These are phyloP conservation scores for Sisor rabdophorus DNA, from an alignment of 2,113 vertebrate species.

Conservation along the genomic window DNA sequence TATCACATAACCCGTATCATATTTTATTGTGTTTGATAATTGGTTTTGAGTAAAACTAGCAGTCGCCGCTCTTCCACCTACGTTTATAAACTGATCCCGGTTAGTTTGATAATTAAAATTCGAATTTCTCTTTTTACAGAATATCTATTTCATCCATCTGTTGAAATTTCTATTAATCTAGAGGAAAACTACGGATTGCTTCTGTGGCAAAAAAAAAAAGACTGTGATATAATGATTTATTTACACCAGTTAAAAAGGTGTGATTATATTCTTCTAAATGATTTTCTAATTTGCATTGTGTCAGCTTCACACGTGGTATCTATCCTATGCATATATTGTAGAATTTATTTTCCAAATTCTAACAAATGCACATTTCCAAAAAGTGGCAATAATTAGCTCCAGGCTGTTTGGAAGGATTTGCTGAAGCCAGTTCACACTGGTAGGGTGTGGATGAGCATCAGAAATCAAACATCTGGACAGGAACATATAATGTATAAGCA, in stretches of 20 bases:
- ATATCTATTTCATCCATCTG: not conserved
- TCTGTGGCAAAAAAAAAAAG: not conserved
- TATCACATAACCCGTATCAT: not conserved
- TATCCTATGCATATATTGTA: slow-evolving; percentile 61
- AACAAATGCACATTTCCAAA: slow-evolving; percentile 60
- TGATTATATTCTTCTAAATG: slow-evolving; percentile 22
- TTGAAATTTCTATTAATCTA: not conserved
- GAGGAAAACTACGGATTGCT: not conserved
- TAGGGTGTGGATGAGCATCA: slow-evolving; percentile 11
- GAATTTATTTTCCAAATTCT: slow-evolving; percentile 59
- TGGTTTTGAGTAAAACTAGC: no score
- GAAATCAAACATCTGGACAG: not conserved
- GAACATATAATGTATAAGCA: not conserved
- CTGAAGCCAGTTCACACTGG: slow-evolving; percentile 44
- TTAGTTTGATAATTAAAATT: not conserved
- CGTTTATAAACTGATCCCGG: not conserved
- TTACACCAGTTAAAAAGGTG: not conserved
- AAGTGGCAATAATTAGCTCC: slow-evolving; percentile 75
- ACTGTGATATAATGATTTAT: not conserved
- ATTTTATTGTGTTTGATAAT: no score
- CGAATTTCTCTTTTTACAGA: not conserved
- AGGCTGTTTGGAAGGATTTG: slow-evolving; percentile 56
- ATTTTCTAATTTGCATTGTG: slow-evolving; percentile 58
- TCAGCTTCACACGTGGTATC: slow-evolving; percentile 63
- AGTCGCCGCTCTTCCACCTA: no score